Evolutionary conservation across 2,888 invertebrate species (phyloP).

Genomic region (Tetropium fuscum): DNA sequence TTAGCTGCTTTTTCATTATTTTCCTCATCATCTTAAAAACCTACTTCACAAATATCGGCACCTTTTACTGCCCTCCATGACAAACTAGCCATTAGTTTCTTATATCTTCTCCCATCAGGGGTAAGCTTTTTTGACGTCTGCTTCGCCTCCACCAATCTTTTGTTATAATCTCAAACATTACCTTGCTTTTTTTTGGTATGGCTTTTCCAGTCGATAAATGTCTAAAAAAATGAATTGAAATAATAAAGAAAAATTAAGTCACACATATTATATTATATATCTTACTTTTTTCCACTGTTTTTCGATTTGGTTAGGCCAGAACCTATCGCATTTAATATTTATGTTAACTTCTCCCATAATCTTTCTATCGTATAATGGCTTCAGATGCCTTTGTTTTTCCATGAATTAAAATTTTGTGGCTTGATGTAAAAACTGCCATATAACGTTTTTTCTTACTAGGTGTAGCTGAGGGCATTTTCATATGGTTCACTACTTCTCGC

Average conservation of each 20-base stretch:
- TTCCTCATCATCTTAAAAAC: background rate
- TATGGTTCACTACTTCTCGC: too few species aligned
- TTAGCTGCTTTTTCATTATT: too few species aligned
- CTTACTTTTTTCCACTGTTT: conserved; percentile 5
- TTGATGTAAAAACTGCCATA: background rate
- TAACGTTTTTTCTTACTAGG: background rate
- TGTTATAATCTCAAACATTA: conserved; percentile 3
- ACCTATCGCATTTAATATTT: background rate
- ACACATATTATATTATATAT: background rate
- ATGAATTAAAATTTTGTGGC: background rate
- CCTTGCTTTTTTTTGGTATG: conserved; percentile 7
- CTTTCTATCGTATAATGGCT: background rate
- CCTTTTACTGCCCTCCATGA: conserved; percentile 4
- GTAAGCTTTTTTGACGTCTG: background rate
- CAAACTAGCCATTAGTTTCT: background rate
- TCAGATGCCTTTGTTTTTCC: conserved; percentile 1
- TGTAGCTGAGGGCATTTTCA: too few species aligned
- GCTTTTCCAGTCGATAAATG: conserved; percentile 7
- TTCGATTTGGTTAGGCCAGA: background rate
- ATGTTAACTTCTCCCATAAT: background rate
- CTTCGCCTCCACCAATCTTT: conserved; percentile 3
- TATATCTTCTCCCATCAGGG: background rate
- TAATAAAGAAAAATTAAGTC: background rate
- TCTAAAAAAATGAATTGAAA: background rate
- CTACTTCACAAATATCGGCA: conserved; percentile 1